A percentile compares a stretch with the other conserved stretches of the same genome.
Conservation (phyloP, 2,888 invertebrate genomes). For the Chymomyza procnemis region DNA sequence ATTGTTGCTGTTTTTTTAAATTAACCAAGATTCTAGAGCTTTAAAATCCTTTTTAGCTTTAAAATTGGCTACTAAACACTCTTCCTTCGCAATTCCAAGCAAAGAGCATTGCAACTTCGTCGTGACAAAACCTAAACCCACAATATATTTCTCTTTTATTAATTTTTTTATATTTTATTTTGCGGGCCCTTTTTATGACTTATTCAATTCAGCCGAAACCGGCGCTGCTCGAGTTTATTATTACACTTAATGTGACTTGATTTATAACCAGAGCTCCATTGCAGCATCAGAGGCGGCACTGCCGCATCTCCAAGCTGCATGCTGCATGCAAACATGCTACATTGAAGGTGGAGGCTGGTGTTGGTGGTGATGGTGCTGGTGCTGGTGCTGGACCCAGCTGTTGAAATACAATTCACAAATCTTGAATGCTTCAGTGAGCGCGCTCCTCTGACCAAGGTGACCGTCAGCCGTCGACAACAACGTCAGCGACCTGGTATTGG, state of each 20-base stretch:
- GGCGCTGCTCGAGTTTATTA: slow-evolving; percentile 59
- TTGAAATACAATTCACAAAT: slow-evolving; percentile 49
- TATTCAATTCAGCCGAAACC: slow-evolving; percentile 52
- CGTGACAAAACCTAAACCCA: background rate
- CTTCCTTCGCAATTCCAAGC: too few relatives aligned
- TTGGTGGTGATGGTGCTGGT: slow-evolving; percentile 54
- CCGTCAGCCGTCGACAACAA: slow-evolving; percentile 31
- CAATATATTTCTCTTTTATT: slow-evolving; percentile 21
- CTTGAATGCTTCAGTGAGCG: slow-evolving; percentile 42
- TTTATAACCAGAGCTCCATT: slow-evolving; percentile 59
- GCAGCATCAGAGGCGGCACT: slow-evolving; percentile 7
- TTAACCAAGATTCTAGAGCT: too few relatives aligned
- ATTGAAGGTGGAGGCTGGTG: slow-evolving; percentile 3
- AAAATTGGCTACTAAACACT: too few relatives aligned
- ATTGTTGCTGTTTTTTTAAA: too few relatives aligned
- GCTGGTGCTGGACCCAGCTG: slow-evolving; percentile 51
- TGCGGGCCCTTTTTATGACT: slow-evolving; percentile 54
- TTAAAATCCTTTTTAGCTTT: too few relatives aligned
- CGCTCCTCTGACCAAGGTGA: slow-evolving; percentile 19
- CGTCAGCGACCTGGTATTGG: slow-evolving; percentile 44
- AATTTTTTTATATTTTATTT: slow-evolving; percentile 11
- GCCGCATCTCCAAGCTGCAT: slow-evolving; percentile 36
- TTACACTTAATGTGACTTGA: slow-evolving; percentile 74
- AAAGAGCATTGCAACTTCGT: background rate
- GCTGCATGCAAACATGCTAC: slow-evolving; percentile 12